Base-by-base conservation (phyloP, 1,140 invertebrate species). In the Lepidurus apus region DNA sequence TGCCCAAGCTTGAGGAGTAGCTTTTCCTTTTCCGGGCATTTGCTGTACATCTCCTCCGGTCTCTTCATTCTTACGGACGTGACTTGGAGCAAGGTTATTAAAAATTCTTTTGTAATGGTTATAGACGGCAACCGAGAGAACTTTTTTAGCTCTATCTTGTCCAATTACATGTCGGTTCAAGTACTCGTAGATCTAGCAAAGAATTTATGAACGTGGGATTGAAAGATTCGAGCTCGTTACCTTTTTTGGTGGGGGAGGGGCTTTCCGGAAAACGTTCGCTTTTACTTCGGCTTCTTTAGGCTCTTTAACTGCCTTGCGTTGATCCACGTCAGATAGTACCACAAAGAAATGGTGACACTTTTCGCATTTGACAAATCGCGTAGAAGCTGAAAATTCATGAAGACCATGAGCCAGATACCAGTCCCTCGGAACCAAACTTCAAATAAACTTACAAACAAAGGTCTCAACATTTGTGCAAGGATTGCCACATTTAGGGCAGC, bases 61-160 rank as follows among this genome's bases (percentile, higher is more conserved):
- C 7, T 80, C 79, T 42, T 81, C 82, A 0, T 75, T 73, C 8
- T 79, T 47, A 73, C 81, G 81, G 13, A 74, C 42, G 42, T 73
- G 43, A 81, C 84, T 83, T 80, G 87, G 87, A 24, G 93, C 93
- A 79, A 94, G 88, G 86, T 99, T 99, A 85, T 98, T 95, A 84
- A 95, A 94, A 83, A 99, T 96, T 83, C 97, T 88, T 87, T 98
- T 98, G 85, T 99, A 99, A 85, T 99, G 98, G 87, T 99, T 98
- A 86, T 99, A 99, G 1, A 99, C 96, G 42, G 97, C 97, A 7
- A 99, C 97, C 43, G 96, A 93, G 10, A 99, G 87, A n/a, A 98
- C 96, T 87, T 98, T 98, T 85, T 99, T 99, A 0, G 97, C 98
- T 86, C 93, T 91, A 81, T 98, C 93, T 87, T 99, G 98, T 0